Evolutionary conservation across 1,140 invertebrate species (phyloP).

Genomic region (Aplysia californica): DNA sequence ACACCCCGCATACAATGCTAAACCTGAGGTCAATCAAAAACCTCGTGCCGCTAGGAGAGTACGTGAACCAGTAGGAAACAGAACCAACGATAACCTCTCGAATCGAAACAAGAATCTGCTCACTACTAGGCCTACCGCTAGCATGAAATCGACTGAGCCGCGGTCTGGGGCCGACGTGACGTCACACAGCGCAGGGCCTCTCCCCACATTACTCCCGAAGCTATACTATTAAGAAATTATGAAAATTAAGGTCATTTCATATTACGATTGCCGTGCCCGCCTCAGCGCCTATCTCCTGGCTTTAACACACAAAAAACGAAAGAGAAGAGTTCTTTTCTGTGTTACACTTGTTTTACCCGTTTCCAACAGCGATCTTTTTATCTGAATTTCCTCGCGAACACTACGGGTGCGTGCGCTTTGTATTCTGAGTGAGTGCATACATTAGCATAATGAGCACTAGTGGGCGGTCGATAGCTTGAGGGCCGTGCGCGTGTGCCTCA

Average conservation of each 20-base stretch:
- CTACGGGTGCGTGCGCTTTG: neutral
- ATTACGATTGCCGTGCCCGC: slow-evolving; percentile 28
- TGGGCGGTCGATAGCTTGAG: slow-evolving; percentile 15
- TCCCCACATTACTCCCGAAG: slow-evolving; percentile 32
- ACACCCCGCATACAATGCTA: too few relatives aligned
- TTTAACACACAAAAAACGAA: neutral
- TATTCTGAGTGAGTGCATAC: slow-evolving; percentile 2
- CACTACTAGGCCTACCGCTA: too few relatives aligned
- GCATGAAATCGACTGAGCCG: slow-evolving; percentile 6
- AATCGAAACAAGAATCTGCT: too few relatives aligned
- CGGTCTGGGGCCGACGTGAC: slow-evolving; percentile 28
- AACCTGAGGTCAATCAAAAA: too few relatives aligned
- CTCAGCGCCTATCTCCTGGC: neutral
- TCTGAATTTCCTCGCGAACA: too few relatives aligned
- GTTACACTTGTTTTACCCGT: neutral
- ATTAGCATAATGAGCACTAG: slow-evolving; percentile 23
- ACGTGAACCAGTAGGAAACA: too few relatives aligned
- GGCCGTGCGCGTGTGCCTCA: slow-evolving; percentile 1
- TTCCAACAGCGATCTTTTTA: neutral
- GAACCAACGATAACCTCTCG: too few relatives aligned
- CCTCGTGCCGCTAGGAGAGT: too few relatives aligned
- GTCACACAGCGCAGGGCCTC: slow-evolving; percentile 39
- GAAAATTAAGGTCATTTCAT: slow-evolving; percentile 46
- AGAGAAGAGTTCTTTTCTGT: neutral
- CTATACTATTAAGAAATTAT: slow-evolving; percentile 46